phyloP scores from a whole-genome alignment of 2,797 vertebrate species.

The Falco berigora region DNA sequence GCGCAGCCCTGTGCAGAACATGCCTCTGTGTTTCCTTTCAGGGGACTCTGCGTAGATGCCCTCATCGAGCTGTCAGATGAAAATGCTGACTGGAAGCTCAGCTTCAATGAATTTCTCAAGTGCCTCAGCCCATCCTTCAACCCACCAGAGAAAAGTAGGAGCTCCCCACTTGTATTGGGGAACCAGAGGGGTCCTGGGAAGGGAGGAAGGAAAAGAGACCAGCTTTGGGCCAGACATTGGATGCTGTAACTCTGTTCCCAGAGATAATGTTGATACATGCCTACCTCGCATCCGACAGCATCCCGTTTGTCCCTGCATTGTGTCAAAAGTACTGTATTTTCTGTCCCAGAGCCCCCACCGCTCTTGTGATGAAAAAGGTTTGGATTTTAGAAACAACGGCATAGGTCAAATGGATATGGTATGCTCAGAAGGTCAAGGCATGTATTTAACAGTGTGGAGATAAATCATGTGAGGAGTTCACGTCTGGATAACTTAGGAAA shows the following conservation, averaged over 20 bases:
- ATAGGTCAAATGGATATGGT: background rate
- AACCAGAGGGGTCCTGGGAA: background rate
- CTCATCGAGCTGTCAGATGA: slow-evolving; percentile 97
- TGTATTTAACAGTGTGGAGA: background rate
- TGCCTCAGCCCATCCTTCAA: slow-evolving; percentile 94
- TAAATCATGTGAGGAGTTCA: background rate
- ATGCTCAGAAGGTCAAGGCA: background rate
- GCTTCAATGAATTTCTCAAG: slow-evolving; percentile 96
- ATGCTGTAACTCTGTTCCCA: background rate
- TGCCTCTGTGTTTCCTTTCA: slow-evolving; percentile 64
- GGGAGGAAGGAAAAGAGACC: background rate
- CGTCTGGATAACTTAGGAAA: background rate
- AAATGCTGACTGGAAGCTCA: slow-evolving; percentile 99
- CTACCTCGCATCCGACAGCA: background rate
- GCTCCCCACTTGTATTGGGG: background rate
- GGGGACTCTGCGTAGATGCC: slow-evolving; percentile 95
- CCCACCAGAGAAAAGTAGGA: slow-evolving; percentile 95
- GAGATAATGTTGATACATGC: background rate
- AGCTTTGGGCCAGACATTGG: background rate
- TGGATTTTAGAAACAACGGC: background rate
- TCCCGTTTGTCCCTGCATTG: background rate
- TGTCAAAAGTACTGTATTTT: background rate
- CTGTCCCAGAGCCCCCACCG: background rate
- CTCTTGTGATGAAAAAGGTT: background rate
- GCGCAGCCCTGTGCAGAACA: background rate